Evolutionary conservation across 2,113 vertebrate species (phyloP).

Genomic region (Astatoreochromis straeleni): DNA sequence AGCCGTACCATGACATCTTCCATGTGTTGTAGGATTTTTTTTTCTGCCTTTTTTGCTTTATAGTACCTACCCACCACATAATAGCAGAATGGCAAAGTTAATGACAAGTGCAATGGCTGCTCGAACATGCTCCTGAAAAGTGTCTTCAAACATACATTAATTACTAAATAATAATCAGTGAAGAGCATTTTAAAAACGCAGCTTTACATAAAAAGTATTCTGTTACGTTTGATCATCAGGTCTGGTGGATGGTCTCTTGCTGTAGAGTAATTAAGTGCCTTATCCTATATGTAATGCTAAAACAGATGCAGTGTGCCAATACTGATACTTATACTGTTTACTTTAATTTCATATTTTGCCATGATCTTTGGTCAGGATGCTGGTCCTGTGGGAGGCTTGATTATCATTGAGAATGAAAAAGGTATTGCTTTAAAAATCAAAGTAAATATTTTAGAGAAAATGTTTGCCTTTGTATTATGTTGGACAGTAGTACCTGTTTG

Average conservation of each 20-base stretch:
- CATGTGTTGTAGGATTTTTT: not conserved
- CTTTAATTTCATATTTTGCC: not conserved
- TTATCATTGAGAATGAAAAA: constrained; percentile 16
- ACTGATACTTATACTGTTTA: constrained; percentile 46
- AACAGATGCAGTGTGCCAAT: not conserved
- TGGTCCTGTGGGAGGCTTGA: not conserved
- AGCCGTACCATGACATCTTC: not conserved
- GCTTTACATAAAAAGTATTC: not conserved
- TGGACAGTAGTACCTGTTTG: constrained; percentile 41
- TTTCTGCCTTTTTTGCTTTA: not conserved
- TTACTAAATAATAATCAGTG: not conserved
- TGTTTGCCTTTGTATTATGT: not conserved
- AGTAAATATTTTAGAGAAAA: not conserved
- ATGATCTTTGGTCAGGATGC: not conserved
- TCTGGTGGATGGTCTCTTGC: not conserved
- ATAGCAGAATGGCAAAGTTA: not conserved
- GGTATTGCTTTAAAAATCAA: not conserved
- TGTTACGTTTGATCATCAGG: not conserved
- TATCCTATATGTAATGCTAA: accelerated
- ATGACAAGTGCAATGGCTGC: not conserved
- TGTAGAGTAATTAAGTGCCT: not conserved
- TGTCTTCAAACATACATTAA: not conserved
- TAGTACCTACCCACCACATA: accelerated
- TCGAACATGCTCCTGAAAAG: not conserved
- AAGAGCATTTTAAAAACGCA: not conserved